Conservation (phyloP, 2,888 invertebrate genomes). For the Lithodes maja region DNA sequence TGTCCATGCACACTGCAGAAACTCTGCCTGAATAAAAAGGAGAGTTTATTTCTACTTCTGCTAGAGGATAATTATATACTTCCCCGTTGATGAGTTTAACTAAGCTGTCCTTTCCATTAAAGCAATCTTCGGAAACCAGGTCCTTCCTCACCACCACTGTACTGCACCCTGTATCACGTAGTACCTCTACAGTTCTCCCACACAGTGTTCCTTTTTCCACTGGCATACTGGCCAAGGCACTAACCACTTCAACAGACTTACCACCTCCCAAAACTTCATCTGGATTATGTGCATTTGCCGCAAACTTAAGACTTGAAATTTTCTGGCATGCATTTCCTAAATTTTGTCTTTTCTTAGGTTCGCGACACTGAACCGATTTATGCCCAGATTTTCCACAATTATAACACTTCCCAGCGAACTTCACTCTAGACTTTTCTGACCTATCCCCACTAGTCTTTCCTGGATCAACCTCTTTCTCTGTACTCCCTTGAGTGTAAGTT, state of each 20-base stretch:
- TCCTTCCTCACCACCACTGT: background rate
- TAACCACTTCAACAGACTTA: background rate
- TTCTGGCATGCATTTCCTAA: background rate
- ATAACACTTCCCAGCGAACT: background rate
- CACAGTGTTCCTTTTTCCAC: background rate
- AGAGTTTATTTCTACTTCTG: no score
- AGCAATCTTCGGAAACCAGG: background rate
- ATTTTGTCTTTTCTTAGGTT: background rate
- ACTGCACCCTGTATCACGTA: background rate
- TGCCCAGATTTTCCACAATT: background rate
- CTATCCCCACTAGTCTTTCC: background rate
- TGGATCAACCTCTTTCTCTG: background rate
- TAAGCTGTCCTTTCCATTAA: background rate
- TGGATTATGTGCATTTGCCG: no score
- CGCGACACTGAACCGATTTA: background rate
- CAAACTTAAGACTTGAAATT: no score
- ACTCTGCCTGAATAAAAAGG: no score
- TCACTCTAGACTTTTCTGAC: background rate
- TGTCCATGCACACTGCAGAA: no score
- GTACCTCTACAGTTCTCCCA: background rate
- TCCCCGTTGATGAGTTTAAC: background rate
- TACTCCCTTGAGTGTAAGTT: background rate
- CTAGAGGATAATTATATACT: background rate
- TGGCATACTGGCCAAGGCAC: background rate
- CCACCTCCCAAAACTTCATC: background rate